A percentile compares a stretch with the other conserved stretches of the same genome.
These are phyloP conservation scores for Rhadina sibilatrix DNA, from an alignment of 2,113 vertebrate species.

Conservation along the genomic window DNA sequence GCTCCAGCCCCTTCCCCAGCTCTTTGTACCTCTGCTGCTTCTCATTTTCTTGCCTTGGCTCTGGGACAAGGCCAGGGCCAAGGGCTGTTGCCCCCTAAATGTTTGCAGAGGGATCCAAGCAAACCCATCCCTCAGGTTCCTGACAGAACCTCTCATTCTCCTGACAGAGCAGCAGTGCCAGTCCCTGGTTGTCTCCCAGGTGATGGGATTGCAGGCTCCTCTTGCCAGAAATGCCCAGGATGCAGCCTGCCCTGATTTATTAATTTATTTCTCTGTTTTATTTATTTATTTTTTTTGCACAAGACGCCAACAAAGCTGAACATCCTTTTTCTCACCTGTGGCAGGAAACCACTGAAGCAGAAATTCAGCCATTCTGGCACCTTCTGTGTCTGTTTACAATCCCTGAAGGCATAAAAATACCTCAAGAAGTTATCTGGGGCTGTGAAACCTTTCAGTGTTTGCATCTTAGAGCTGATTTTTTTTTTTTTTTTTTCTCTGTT, in stretches of 20 bases:
- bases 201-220: slow-evolving; percentile 14
- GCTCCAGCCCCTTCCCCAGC: neutral
- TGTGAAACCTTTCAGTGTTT: neutral
- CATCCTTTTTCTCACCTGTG: neutral
- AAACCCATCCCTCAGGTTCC: neutral
- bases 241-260: neutral
- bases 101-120: neutral
- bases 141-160: neutral
- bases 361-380: neutral
- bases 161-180: neutral
- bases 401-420: no score
- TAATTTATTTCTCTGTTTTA: neutral
- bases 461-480: no score
- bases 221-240: neutral
- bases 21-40: neutral
- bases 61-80: neutral
- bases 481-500: neutral
- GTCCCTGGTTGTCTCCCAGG: slow-evolving; percentile 30
- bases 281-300: neutral
- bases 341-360: neutral
- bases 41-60: neutral
- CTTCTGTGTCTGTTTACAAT: neutral
- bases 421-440: neutral
- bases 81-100: neutral
- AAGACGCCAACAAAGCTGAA: neutral